A percentile compares a stretch with the other conserved stretches of the same genome.
Conservation (phyloP, 2,797 vertebrate species). For the Rhynchotus rufescens region DNA sequence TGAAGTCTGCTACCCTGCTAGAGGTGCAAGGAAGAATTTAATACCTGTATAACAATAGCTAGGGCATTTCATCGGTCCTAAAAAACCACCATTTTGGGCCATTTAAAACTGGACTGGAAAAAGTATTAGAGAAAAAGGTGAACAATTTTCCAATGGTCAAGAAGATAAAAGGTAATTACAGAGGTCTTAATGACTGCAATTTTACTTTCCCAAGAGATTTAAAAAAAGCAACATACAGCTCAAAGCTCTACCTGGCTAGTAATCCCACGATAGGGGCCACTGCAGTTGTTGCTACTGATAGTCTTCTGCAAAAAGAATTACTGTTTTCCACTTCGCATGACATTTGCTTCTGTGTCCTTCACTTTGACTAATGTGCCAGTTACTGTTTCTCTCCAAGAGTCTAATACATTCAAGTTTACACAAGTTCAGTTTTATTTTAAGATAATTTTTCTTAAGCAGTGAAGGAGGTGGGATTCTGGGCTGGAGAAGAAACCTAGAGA, state of each 20-base stretch:
- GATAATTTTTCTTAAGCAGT: neutral
- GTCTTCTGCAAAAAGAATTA: neutral
- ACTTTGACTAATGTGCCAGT: neutral
- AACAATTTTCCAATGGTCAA: neutral
- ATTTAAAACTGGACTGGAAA: neutral
- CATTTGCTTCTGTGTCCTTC: neutral
- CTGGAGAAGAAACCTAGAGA: neutral
- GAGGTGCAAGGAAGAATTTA: conserved; percentile 28
- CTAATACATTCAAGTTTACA: neutral
- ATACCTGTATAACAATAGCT: neutral
- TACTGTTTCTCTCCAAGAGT: neutral
- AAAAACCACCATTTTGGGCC: neutral
- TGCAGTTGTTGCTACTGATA: neutral
- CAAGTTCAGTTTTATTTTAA: neutral
- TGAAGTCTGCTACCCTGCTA: neutral
- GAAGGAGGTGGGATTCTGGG: neutral
- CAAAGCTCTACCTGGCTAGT: neutral
- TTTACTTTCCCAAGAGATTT: neutral
- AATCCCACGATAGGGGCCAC: neutral
- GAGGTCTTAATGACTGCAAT: neutral
- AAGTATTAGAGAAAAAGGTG: neutral
- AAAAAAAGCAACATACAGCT: neutral
- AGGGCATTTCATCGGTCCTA: neutral
- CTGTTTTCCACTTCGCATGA: neutral
- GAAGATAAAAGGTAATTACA: neutral